Evolutionary conservation across 2,113 vertebrate genomes (phyloP).

Genomic region (Channa maculata): DNA sequence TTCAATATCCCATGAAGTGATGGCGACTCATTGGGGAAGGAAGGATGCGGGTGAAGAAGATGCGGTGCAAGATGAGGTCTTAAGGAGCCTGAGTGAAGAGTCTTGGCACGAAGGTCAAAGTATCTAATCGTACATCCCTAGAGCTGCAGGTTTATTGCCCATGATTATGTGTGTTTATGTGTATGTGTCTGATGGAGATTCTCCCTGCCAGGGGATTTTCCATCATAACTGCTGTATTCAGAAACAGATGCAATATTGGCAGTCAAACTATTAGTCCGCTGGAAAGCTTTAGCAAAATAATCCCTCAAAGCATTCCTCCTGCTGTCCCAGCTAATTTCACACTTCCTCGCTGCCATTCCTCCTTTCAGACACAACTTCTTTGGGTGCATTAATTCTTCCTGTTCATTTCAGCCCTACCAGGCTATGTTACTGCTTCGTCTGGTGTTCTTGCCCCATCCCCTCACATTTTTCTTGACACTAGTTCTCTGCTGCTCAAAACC

Average conservation of each 20-base stretch:
- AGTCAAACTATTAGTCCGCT: conserved; percentile 63
- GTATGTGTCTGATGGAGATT: conserved; percentile 47
- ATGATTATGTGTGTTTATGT: conserved; percentile 36
- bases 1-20: conserved; percentile 5
- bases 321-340: conserved; percentile 60
- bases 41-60: conserved; percentile 2
- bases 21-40: neutral
- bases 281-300: conserved; percentile 63
- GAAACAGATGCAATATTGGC: conserved; percentile 85
- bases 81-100: neutral
- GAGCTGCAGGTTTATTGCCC: conserved; percentile 21
- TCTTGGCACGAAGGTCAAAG: neutral
- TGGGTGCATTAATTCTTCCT: neutral
- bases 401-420: neutral
- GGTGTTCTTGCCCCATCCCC: neutral
- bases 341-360: conserved; percentile 29
- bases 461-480: neutral
- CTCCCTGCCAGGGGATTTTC: conserved; percentile 82
- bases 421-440: neutral
- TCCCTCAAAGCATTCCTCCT: conserved; percentile 72
- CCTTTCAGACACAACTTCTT: neutral
- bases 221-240: conserved; percentile 79
- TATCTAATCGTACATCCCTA: neutral
- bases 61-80: conserved; percentile 17
- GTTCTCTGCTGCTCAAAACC: neutral